Evolutionary conservation across 2,888 invertebrate genomes (phyloP).

Genomic region (Ametastegia equiseti): DNA sequence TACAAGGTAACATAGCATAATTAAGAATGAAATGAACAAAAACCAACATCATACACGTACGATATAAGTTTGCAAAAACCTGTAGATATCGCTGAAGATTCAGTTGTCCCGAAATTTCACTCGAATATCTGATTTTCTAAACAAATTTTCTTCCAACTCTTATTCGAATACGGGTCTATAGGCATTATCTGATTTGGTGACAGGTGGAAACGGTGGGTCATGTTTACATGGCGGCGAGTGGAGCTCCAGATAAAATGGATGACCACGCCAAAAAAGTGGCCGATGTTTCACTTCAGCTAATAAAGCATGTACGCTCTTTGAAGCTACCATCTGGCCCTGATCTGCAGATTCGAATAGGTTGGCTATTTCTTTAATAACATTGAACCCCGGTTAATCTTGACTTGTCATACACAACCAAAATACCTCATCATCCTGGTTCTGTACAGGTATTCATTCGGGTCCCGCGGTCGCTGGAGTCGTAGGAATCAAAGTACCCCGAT

Average conservation of each 20-base stretch:
- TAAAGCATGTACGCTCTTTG: slow-evolving; percentile 83
- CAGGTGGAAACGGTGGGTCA: slow-evolving; percentile 96
- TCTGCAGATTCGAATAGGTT: slow-evolving; percentile 83
- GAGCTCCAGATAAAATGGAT: slow-evolving; percentile 87
- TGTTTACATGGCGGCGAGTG: slow-evolving; percentile 94
- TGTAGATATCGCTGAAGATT: too few species aligned
- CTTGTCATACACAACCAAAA: background rate
- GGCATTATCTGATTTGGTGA: slow-evolving; percentile 46
- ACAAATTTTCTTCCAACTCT: background rate
- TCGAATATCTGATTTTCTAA: too few species aligned
- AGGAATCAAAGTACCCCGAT: slow-evolving; percentile 89
- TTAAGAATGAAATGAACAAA: background rate
- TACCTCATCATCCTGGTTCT: background rate
- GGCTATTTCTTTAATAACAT: slow-evolving; percentile 7
- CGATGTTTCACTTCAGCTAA: slow-evolving; percentile 87
- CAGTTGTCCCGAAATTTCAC: too few species aligned
- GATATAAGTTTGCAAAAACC: too few species aligned
- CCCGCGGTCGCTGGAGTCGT: slow-evolving; percentile 93
- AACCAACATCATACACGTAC: too few species aligned
- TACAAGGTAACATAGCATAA: slow-evolving; percentile 84
- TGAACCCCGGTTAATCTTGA: background rate
- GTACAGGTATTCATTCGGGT: slow-evolving; percentile 88
- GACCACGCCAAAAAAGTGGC: slow-evolving; percentile 88
- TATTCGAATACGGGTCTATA: background rate
- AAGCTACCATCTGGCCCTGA: slow-evolving; percentile 80